Evolutionary conservation across 2,797 vertebrate species (phyloP).

Genomic region (Dicrostonyx torquatus): DNA sequence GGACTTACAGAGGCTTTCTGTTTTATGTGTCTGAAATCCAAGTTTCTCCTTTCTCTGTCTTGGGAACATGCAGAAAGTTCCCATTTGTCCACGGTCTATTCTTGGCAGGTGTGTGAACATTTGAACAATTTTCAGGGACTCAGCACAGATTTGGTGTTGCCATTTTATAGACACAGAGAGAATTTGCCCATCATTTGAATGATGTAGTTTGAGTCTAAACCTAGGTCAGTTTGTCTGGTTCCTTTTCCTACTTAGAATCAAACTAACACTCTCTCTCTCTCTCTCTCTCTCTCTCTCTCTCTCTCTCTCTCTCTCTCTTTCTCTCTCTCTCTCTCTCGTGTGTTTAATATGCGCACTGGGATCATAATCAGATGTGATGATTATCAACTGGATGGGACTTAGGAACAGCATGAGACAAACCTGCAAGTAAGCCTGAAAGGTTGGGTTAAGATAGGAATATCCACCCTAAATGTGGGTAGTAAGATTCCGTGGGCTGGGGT

Average conservation of each 20-base stretch:
- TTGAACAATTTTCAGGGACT: not conserved
- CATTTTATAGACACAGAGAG: constrained; percentile 19
- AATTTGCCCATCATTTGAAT: not conserved
- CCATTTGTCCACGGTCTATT: not conserved
- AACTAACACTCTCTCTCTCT: not conserved
- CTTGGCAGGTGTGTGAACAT: not conserved
- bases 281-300: not conserved
- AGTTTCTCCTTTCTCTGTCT: constrained; percentile 29
- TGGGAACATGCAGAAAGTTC: not conserved
- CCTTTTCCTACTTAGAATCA: not conserved
- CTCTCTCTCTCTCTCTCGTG: not conserved
- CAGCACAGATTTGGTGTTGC: constrained; percentile 26
- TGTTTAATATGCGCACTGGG: not conserved
- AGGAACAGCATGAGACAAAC: not conserved
- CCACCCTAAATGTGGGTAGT: not conserved
- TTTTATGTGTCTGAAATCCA: constrained; percentile 6
- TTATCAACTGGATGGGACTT: not conserved
- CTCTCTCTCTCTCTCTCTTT: not conserved
- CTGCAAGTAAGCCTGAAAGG: not conserved
- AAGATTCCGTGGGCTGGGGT: not conserved
- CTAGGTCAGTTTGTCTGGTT: not conserved
- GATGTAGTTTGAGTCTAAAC: not conserved
- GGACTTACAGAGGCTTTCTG: not conserved
- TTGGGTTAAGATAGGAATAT: not conserved
- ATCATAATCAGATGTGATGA: not conserved